Evolutionary conservation across 2,113 vertebrate species (phyloP).

Genomic region (Sarotherodon lohbergeri): DNA sequence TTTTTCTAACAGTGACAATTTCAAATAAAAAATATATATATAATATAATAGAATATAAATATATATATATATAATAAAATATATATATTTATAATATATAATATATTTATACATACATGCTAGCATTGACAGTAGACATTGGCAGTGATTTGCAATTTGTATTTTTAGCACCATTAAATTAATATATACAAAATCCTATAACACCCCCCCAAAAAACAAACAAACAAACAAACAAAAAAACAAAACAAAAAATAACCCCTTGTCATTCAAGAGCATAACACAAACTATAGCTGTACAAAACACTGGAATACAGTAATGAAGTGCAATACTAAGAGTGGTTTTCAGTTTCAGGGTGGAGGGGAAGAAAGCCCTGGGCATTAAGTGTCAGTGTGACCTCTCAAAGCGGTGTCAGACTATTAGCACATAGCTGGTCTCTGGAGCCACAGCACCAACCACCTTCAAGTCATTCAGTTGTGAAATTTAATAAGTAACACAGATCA

Average conservation of each 20-base stretch:
- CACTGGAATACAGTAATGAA: neutral
- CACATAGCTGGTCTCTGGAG: slow-evolving; percentile 9
- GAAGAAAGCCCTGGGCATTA: neutral
- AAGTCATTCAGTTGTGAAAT: neutral
- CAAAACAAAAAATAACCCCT: neutral
- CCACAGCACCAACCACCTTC: neutral
- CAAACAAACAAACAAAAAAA: neutral
- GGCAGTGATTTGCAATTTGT: neutral
- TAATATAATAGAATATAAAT: neutral
- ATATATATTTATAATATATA: neutral
- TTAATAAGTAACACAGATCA: neutral
- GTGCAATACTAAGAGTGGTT: neutral
- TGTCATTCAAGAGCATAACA: neutral
- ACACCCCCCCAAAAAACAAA: fast-evolving
- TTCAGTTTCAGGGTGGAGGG: neutral
- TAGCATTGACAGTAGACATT: neutral
- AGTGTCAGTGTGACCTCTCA: slow-evolving; percentile 14
- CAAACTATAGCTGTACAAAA: neutral
- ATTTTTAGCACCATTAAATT: neutral
- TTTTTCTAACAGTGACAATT: neutral
- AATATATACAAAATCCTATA: too few relatives aligned
- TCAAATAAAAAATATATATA: neutral
- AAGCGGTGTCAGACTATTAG: slow-evolving; percentile 10
- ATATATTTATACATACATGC: neutral
- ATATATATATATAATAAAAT: neutral